These are phyloP conservation scores for Pelusios castaneus DNA, from an alignment of 2,113 vertebrate species.

Conservation along the genomic window DNA sequence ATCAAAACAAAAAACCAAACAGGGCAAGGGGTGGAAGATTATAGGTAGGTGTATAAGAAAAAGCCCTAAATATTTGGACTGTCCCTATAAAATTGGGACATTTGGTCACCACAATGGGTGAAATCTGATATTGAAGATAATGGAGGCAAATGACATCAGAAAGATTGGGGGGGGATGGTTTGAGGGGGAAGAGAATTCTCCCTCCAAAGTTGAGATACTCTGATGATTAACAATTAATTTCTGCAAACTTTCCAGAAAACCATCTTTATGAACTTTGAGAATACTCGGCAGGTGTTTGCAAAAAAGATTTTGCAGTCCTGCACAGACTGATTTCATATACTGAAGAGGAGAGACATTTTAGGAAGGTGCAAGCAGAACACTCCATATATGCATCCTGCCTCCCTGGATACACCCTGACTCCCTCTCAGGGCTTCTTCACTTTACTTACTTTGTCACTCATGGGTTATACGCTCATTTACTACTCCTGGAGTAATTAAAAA, in stretches of 20 bases:
- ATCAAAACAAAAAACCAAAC: no score
- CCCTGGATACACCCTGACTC: not conserved
- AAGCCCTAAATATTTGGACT: no score
- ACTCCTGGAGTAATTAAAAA: not conserved
- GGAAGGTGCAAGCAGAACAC: constrained; percentile 30
- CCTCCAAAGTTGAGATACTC: not conserved
- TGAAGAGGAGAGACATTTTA: not conserved
- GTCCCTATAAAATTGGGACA: no score
- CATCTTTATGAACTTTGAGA: not conserved
- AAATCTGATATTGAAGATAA: not conserved
- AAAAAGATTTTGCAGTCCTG: not conserved
- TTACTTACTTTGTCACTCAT: not conserved
- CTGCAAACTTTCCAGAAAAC: not conserved
- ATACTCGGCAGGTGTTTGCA: not conserved
- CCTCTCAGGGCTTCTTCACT: not conserved
- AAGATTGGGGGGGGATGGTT: not conserved
- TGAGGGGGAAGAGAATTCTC: not conserved
- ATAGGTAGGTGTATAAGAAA: no score
- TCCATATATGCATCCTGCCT: not conserved
- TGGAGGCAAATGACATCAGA: not conserved
- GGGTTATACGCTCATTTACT: constrained; percentile 25
- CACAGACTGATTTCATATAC: not conserved
- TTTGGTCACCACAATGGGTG: not conserved
- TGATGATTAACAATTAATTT: not conserved
- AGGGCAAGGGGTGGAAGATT: no score